These are phyloP conservation scores for Samia ricini DNA, from an alignment of 1,140 invertebrate genomes.

Conservation along the genomic window DNA sequence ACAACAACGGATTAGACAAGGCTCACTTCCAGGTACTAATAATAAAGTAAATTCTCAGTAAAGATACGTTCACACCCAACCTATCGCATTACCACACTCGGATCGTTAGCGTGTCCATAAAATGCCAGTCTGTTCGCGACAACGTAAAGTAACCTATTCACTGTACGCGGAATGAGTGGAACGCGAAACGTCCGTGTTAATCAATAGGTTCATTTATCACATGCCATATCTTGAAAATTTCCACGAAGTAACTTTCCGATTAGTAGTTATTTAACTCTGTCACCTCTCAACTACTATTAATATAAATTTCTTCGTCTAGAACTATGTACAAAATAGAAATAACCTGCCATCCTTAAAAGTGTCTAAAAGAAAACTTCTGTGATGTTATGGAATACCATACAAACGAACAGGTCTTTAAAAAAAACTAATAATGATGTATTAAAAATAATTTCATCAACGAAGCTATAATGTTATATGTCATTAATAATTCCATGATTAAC, in stretches of 20 bases:
- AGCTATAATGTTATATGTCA: too few species aligned
- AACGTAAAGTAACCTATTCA: conserved; percentile 19
- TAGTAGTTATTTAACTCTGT: background rate
- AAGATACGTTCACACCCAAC: conserved; percentile 31
- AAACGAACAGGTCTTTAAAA: too few species aligned
- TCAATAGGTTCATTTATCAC: background rate
- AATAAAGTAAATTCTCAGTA: conserved; percentile 30
- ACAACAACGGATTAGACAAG: conserved; percentile 6
- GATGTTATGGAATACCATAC: too few species aligned
- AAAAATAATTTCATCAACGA: too few species aligned
- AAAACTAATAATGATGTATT: too few species aligned
- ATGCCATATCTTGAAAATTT: background rate
- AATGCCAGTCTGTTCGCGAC: conserved; percentile 10
- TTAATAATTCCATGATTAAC: too few species aligned
- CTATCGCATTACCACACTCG: conserved; percentile 33
- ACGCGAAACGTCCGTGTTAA: conserved; percentile 2
- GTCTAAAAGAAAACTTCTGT: too few species aligned
- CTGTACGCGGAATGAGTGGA: conserved; percentile 20
- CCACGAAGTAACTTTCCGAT: background rate
- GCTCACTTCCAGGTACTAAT: conserved; percentile 36
- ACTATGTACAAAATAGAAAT: too few species aligned
- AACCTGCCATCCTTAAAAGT: too few species aligned
- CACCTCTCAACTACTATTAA: too few species aligned
- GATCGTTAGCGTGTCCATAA: conserved; percentile 34
- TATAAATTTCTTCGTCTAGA: too few species aligned